Conservation (phyloP, 2,113 vertebrate species). For the Triplophysa rosa region DNA sequence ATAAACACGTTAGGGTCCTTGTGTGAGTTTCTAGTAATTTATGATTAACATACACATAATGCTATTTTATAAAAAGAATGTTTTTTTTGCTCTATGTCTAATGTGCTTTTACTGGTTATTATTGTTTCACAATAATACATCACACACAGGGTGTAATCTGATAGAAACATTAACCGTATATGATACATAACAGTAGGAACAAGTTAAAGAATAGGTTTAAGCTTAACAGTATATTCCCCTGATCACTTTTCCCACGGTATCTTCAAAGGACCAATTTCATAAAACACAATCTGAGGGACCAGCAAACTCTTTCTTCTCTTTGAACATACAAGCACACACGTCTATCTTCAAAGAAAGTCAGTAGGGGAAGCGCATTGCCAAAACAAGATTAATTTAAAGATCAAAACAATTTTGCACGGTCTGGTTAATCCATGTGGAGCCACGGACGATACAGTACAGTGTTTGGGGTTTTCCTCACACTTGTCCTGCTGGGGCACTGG, state of each 20-base stretch:
- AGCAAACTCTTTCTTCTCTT: background rate
- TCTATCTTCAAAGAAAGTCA: conserved; percentile 26
- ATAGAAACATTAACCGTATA: no score
- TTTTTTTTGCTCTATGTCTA: no score
- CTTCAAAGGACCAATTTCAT: conserved; percentile 27
- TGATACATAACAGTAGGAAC: no score
- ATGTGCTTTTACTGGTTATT: no score
- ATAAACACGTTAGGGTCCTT: background rate
- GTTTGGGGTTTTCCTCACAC: conserved; percentile 15
- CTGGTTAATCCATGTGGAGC: conserved; percentile 16
- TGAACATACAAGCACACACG: conserved; percentile 10
- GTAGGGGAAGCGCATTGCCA: conserved; percentile 41
- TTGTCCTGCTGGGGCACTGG: conserved; percentile 24
- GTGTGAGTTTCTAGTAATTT: background rate
- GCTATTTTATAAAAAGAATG: background rate
- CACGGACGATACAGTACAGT: background rate
- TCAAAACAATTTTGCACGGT: conserved; percentile 50
- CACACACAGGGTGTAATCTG: no score
- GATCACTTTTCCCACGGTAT: background rate
- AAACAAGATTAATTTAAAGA: conserved; percentile 63
- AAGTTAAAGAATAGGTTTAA: no score
- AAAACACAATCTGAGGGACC: background rate
- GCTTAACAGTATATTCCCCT: background rate
- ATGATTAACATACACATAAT: background rate
- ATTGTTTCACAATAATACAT: no score